Percentiles rank a stretch among this genome's conserved stretches.
phyloP scores from a whole-genome alignment of 2,888 invertebrate species.

The Drosophila anceps region DNA sequence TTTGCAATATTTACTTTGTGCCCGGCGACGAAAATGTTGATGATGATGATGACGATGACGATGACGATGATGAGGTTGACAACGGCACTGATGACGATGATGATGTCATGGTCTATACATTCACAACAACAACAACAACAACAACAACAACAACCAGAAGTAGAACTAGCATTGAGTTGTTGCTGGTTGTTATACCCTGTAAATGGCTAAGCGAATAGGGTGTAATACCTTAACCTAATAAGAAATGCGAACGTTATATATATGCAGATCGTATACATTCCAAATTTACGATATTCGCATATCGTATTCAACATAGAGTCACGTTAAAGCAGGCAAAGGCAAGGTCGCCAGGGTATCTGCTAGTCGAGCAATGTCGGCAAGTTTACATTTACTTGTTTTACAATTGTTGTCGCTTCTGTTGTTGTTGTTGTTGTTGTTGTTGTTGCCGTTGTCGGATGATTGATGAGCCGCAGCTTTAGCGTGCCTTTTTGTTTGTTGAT shows the following conservation, averaged over 20 bases:
- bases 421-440: not conserved
- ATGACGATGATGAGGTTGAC: conserved; percentile 20
- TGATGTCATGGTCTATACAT: conserved; percentile 65
- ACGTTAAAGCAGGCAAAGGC: not conserved
- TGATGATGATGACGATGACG: conserved; percentile 8
- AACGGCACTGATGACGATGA: conserved; percentile 33
- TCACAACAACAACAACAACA: conserved; percentile 22
- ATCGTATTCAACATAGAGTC: not conserved
- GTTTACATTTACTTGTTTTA: conserved; percentile 13
- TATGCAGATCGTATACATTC: no score
- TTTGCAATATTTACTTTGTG: conserved; percentile 67
- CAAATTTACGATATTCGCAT: not conserved
- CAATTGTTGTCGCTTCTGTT: conserved; percentile 30
- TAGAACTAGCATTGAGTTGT: conserved; percentile 16
- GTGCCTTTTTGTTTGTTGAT: conserved; percentile 38
- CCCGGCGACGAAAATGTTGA: conserved; percentile 22
- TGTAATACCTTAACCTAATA: not conserved
- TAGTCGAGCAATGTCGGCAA: not conserved
- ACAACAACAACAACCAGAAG: conserved; percentile 17
- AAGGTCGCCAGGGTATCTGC: not conserved
- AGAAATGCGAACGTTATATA: no score
- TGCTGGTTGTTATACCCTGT: conserved; percentile 20
- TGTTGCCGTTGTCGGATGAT: conserved; percentile 41
- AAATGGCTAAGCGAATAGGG: not conserved
- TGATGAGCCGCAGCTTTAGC: conserved; percentile 57